Conservation (phyloP, 2,797 vertebrate genomes). For the Alcedo atthis region DNA sequence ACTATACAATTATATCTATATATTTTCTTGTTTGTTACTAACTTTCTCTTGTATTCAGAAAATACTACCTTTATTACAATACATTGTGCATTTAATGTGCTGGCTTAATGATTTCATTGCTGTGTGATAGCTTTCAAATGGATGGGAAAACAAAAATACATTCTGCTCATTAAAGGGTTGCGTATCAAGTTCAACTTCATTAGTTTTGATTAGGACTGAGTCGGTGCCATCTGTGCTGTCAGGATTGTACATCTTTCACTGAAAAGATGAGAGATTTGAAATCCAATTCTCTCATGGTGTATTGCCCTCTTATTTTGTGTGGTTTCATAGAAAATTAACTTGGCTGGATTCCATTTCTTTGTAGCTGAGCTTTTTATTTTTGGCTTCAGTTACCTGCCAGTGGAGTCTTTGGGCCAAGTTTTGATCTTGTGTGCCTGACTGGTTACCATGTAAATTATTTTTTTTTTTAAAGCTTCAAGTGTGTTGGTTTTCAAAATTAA, state of each 20-base stretch:
- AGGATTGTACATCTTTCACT: not conserved
- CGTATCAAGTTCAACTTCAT: constrained; percentile 63
- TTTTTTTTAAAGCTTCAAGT: not conserved
- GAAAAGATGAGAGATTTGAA: constrained; percentile 15
- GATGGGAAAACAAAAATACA: constrained; percentile 41
- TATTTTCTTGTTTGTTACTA: not conserved
- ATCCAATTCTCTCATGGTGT: not conserved
- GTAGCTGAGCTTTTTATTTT: constrained; percentile 24
- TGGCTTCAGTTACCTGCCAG: constrained; percentile 22
- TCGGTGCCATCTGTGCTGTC: constrained; percentile 44
- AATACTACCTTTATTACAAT: not conserved
- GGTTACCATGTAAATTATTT: not conserved
- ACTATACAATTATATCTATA: not conserved
- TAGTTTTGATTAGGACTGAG: constrained; percentile 65
- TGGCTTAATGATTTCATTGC: not conserved
- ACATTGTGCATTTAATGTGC: not conserved
- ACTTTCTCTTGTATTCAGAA: not conserved
- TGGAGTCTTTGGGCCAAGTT: not conserved
- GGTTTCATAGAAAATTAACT: constrained; percentile 7
- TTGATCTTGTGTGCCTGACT: not conserved
- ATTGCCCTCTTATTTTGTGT: not conserved
- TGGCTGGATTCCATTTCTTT: constrained; percentile 20
- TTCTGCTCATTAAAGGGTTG: constrained; percentile 49
- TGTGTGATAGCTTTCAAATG: constrained; percentile 15
- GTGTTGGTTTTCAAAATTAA: not conserved